Evolutionary conservation across 2,797 vertebrate species (phyloP).

Genomic region (Pygocentrus nattereri): DNA sequence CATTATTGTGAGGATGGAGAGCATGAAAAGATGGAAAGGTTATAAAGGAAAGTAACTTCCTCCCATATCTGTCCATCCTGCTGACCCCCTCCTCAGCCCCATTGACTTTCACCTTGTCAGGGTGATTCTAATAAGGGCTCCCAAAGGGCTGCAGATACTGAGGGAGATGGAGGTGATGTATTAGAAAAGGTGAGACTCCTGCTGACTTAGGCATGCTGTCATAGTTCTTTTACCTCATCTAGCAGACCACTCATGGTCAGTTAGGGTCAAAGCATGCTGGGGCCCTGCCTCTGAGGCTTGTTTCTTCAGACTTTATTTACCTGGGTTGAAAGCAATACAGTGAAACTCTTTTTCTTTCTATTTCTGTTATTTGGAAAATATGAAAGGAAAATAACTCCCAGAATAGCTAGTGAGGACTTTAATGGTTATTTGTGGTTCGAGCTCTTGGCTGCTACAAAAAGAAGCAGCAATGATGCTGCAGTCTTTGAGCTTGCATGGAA

Average conservation of each 20-base stretch:
- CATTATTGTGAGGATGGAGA: conserved; percentile 43
- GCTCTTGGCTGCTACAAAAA: conserved; percentile 6
- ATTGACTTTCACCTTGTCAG: conserved; percentile 51
- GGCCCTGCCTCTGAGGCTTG: conserved; percentile 21
- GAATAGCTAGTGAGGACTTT: not conserved
- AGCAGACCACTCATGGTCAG: conserved; percentile 38
- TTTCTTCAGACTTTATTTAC: conserved; percentile 33
- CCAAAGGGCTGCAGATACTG: conserved; percentile 31
- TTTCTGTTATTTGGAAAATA: conserved; percentile 24
- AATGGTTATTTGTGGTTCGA: conserved; percentile 31
- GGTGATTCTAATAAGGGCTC: conserved; percentile 43
- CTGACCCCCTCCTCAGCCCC: conserved; percentile 43
- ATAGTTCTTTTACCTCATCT: conserved; percentile 53
- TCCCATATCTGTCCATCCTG: conserved; percentile 10
- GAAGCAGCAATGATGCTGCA: not conserved
- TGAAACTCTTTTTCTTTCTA: conserved; percentile 13
- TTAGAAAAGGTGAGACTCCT: conserved; percentile 43
- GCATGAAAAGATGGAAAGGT: conserved; percentile 40
- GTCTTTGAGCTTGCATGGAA: not conserved
- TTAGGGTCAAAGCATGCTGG: conserved; percentile 41
- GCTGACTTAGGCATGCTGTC: conserved; percentile 54
- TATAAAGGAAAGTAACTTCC: conserved; percentile 12
- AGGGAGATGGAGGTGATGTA: conserved; percentile 42
- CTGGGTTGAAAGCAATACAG: conserved; percentile 25
- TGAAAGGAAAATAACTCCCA: conserved; percentile 31